These are phyloP conservation scores for Gambusia affinis DNA, from an alignment of 2,113 vertebrate species.

Conservation along the genomic window DNA sequence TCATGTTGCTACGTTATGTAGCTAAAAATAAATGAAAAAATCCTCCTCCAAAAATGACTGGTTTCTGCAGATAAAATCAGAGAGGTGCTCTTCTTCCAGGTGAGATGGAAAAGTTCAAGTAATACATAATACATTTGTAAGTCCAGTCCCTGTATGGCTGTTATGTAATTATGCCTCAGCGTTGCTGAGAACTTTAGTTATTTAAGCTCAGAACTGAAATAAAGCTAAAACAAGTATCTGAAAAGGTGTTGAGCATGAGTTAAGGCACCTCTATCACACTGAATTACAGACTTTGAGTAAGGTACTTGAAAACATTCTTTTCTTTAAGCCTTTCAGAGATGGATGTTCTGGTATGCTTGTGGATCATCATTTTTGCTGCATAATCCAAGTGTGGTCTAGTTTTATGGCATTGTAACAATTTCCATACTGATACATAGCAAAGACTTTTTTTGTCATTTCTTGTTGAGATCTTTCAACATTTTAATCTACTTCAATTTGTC, in stretches of 20 bases:
- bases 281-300: background rate
- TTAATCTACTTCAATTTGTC: background rate
- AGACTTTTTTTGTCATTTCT: background rate
- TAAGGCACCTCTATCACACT: background rate
- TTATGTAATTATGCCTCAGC: background rate
- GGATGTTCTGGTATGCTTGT: no score
- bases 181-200: background rate
- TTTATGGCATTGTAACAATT: no score
- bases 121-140: background rate
- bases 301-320: background rate
- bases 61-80: constrained; percentile 20
- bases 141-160: background rate
- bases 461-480: background rate
- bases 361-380: no score
- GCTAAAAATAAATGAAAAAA: constrained; percentile 22
- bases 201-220: background rate
- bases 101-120: constrained; percentile 1
- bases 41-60: constrained; percentile 11
- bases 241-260: background rate
- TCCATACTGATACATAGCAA: background rate
- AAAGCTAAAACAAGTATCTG: background rate
- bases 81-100: background rate
- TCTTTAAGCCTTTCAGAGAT: no score
- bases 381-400: no score
- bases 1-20: constrained; percentile 26